Conservation (phyloP, 2,797 vertebrate genomes). For the Ispidina lecontei region DNA sequence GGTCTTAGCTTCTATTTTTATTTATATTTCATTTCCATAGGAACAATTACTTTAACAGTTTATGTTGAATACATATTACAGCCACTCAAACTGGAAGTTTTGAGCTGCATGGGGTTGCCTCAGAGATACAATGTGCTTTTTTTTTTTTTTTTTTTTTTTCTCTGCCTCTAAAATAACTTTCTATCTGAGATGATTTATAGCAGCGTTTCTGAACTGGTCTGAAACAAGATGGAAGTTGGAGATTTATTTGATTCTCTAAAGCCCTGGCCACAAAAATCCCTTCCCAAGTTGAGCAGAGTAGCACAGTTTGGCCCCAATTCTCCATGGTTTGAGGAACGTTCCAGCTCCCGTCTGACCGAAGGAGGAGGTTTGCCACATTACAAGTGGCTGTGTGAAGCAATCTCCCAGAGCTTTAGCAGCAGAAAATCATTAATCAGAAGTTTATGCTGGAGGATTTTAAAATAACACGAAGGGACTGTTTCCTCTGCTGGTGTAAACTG, state of each 20-base stretch:
- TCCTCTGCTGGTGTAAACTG: neutral
- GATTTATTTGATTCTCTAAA: neutral
- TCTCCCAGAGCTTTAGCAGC: neutral
- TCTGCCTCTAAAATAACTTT: conserved; percentile 30
- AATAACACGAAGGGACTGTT: neutral
- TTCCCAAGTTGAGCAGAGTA: neutral
- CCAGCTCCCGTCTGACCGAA: neutral
- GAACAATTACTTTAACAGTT: conserved; percentile 42
- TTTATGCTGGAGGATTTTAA: neutral
- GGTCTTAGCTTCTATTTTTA: conserved; percentile 24
- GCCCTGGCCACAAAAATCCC: neutral
- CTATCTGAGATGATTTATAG: neutral
- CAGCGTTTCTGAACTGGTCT: neutral
- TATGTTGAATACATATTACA: conserved; percentile 9
- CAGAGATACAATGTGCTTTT: neutral
- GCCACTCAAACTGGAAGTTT: neutral
- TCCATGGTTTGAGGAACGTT: neutral
- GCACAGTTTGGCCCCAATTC: neutral
- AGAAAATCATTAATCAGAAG: conserved; percentile 22
- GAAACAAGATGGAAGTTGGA: neutral
- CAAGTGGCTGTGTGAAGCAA: conserved; percentile 4
- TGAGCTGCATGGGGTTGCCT: neutral
- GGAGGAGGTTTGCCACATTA: conserved; percentile 22
- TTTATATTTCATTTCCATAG: conserved; percentile 65
- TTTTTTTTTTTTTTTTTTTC: neutral